Percentiles rank a stretch among this genome's conserved stretches.
These are phyloP conservation scores for Campopleginae sp. DNA, from an alignment of 2,888 invertebrate genomes.

Conservation along the genomic window DNA sequence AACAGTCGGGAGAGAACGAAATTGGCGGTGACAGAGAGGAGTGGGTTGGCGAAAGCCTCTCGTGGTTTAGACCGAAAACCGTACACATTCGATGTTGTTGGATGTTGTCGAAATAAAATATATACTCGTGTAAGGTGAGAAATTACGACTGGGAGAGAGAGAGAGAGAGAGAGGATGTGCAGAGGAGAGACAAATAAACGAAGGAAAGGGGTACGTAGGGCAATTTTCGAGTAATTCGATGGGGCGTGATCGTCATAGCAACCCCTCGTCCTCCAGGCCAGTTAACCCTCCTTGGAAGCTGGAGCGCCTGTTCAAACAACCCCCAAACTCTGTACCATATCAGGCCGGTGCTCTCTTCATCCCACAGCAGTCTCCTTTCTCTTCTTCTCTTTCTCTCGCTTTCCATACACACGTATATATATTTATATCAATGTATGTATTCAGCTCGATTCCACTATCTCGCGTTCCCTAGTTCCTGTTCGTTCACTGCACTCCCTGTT, in stretches of 20 bases:
- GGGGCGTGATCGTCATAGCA: conserved; percentile 84
- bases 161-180: conserved; percentile 43
- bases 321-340: conserved; percentile 77
- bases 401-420: conserved; percentile 21
- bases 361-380: conserved; percentile 33
- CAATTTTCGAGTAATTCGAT: conserved; percentile 84
- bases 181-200: conserved; percentile 35
- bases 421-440: conserved; percentile 60
- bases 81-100: conserved; percentile 38
- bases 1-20: conserved; percentile 39
- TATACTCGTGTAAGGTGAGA: conserved; percentile 48
- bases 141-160: conserved; percentile 38
- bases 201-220: conserved; percentile 78
- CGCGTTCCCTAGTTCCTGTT: conserved; percentile 57
- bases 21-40: conserved; percentile 67
- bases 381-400: conserved; percentile 61
- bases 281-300: conserved; percentile 78
- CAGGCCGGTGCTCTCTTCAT: conserved; percentile 57
- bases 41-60: conserved; percentile 46
- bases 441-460: conserved; percentile 62
- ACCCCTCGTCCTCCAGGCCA: conserved; percentile 74
- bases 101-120: conserved; percentile 58
- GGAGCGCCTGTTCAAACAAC: conserved; percentile 83
- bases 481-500: conserved; percentile 54
- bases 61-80: conserved; percentile 36